These are phyloP conservation scores for Mergus octosetaceus DNA, from an alignment of 2,797 vertebrate species.

Conservation along the genomic window DNA sequence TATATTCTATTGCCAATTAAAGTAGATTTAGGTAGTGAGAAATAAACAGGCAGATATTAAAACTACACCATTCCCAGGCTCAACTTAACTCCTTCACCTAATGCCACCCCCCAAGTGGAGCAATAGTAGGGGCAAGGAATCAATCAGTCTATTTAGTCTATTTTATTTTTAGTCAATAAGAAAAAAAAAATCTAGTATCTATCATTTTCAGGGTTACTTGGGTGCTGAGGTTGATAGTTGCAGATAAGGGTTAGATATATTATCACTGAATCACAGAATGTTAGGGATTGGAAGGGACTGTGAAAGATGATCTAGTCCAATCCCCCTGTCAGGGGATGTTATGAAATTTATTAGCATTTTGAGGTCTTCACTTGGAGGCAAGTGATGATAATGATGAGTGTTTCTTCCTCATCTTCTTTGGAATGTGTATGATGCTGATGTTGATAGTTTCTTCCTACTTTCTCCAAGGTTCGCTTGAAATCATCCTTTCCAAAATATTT, in stretches of 20 bases:
- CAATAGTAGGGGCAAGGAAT: background rate
- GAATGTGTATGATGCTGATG: background rate
- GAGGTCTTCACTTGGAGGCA: background rate
- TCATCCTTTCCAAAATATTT: background rate
- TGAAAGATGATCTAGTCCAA: no score
- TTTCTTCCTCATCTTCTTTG: background rate
- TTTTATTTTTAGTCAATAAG: background rate
- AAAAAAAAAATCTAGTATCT: no score
- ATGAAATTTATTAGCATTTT: background rate
- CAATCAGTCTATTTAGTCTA: background rate
- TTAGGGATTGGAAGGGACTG: no score
- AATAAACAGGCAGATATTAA: background rate
- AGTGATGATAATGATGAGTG: background rate
- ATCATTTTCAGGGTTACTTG: background rate
- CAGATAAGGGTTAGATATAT: background rate
- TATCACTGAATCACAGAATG: no score
- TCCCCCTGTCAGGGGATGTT: no score
- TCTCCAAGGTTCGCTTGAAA: background rate
- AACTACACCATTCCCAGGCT: background rate
- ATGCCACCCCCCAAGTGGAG: rapidly evolving
- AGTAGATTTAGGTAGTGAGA: background rate
- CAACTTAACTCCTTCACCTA: background rate
- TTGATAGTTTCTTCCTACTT: background rate
- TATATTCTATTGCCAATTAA: background rate
- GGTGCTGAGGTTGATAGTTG: background rate